Evolutionary conservation across 2,797 vertebrate species (phyloP).

Genomic region (Toxotes lorentzi): DNA sequence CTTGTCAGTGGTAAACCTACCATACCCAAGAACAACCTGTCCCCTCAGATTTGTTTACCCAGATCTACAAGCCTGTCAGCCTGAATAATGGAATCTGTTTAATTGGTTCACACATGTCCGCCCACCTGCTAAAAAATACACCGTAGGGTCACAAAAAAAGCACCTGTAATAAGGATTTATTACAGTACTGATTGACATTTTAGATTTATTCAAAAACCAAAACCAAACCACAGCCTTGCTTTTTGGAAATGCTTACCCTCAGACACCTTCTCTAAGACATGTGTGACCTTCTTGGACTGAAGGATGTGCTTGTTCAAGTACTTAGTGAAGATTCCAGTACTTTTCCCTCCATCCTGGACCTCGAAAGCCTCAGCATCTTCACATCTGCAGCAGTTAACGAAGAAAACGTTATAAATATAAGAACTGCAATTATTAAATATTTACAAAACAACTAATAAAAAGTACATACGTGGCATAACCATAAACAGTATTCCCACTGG

Average conservation of each 20-base stretch:
- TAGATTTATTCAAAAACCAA: too few relatives aligned
- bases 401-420: not conserved
- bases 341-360: slow-evolving; percentile 90
- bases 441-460: not conserved
- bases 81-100: not conserved
- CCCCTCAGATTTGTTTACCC: slow-evolving; percentile 34
- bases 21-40: slow-evolving; percentile 37
- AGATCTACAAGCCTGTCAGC: slow-evolving; percentile 4
- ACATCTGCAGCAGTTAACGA: slow-evolving; percentile 76
- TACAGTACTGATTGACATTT: not conserved
- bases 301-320: slow-evolving; percentile 92
- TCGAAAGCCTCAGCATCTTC: slow-evolving; percentile 93
- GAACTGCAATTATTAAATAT: not conserved
- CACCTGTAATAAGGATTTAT: not conserved
- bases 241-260: slow-evolving; percentile 83
- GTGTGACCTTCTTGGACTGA: slow-evolving; percentile 88
- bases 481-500: slow-evolving; percentile 91
- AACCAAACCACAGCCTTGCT: too few relatives aligned
- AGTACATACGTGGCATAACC: slow-evolving; percentile 92
- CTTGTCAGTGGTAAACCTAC: slow-evolving; percentile 20
- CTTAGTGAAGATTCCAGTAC: slow-evolving; percentile 94
- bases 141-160: not conserved
- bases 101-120: not conserved
- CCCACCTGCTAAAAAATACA: not conserved
- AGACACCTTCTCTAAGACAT: slow-evolving; percentile 90